Conservation (phyloP, 2,113 vertebrate genomes). For the Panurus biarmicus region DNA sequence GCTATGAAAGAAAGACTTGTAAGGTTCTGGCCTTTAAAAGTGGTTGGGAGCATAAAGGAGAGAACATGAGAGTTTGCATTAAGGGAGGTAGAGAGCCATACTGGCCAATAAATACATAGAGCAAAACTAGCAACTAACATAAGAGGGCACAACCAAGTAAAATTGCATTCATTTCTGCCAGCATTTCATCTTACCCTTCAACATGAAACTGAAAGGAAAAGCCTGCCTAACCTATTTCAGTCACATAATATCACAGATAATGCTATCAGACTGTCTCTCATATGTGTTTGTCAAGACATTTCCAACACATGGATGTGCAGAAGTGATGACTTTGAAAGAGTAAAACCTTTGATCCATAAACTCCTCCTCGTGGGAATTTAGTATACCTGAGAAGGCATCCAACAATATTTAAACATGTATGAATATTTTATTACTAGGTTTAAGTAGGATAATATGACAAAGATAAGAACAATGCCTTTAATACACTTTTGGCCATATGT, state of each 20-base stretch:
- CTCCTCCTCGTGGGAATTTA: not conserved
- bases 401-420: not conserved
- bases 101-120: constrained; percentile 14
- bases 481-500: not conserved
- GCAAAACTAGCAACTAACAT: not conserved
- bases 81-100: not conserved
- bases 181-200: not conserved
- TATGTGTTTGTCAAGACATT: not conserved
- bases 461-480: not conserved
- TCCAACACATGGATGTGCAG: not conserved
- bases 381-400: not conserved
- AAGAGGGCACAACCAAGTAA: not conserved
- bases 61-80: constrained; percentile 8
- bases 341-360: not conserved
- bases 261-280: not conserved
- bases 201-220: not conserved
- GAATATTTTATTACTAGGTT: not conserved
- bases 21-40: constrained; percentile 39
- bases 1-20: constrained; percentile 46
- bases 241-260: not conserved
- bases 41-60: not conserved
- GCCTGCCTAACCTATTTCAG: not conserved
- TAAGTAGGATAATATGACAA: not conserved
- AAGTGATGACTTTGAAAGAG: not conserved
- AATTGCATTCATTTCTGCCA: not conserved